These are phyloP conservation scores for Steinernema carpocapsae DNA, from an alignment of 2,888 invertebrate genomes.

Conservation along the genomic window DNA sequence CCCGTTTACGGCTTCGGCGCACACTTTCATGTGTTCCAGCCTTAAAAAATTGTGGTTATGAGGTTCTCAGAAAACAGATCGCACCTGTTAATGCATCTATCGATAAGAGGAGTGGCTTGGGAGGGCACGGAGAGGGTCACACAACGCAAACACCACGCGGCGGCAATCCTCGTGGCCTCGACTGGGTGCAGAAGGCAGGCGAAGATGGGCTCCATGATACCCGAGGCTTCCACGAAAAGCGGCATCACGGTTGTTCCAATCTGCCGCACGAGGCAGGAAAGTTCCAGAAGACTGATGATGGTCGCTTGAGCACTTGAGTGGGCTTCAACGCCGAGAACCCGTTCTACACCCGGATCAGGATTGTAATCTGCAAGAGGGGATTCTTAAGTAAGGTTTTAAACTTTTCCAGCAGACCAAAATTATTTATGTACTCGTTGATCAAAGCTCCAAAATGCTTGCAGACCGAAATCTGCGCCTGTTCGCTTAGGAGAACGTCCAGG, in stretches of 20 bases:
- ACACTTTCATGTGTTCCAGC: constrained; percentile 85
- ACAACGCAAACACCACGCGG: constrained; percentile 81
- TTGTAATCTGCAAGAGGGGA: constrained; percentile 24
- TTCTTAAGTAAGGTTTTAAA: too few relatives aligned
- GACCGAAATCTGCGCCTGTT: constrained; percentile 90
- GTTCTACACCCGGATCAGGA: constrained; percentile 57
- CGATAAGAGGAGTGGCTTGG: constrained; percentile 89
- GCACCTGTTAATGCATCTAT: constrained; percentile 72
- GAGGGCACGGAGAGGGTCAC: constrained; percentile 87
- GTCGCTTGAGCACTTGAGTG: constrained; percentile 71
- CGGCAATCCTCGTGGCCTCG: constrained; percentile 87
- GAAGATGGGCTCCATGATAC: constrained; percentile 79
- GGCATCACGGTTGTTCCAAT: constrained; percentile 93
- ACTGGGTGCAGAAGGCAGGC: constrained; percentile 91
- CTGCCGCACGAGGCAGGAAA: constrained; percentile 83
- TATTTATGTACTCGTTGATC: constrained; percentile 91
- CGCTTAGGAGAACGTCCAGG: constrained; percentile 90
- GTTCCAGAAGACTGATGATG: constrained; percentile 86
- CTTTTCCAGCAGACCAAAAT: constrained; percentile 74
- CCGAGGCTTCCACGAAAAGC: constrained; percentile 84
- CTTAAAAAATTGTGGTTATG: constrained; percentile 76
- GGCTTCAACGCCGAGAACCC: constrained; percentile 91
- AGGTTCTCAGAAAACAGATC: not conserved
- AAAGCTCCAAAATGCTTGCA: constrained; percentile 90
- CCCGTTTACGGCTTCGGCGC: constrained; percentile 77